A percentile compares a stretch with the other conserved stretches of the same genome.
Conservation (phyloP, 2,888 invertebrate genomes). For the Mallateleia sp. region DNA sequence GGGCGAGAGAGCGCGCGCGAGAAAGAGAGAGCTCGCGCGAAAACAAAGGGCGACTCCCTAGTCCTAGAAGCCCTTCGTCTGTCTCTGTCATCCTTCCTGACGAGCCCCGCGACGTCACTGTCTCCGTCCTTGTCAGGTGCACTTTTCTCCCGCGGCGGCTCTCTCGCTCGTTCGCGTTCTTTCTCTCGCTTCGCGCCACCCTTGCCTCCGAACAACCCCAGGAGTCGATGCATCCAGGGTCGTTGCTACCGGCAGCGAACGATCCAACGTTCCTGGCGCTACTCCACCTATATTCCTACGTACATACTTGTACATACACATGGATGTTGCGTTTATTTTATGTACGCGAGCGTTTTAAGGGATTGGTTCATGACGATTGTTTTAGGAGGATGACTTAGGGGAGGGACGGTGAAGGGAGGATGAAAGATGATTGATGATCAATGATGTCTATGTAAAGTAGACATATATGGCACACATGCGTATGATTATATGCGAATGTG, state of each 20-base stretch:
- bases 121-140: constrained; percentile 30
- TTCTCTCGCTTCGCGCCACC: constrained; percentile 82
- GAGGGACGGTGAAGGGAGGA: too few species aligned
- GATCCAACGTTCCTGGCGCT: constrained; percentile 87
- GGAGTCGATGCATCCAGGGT: constrained; percentile 90
- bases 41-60: constrained; percentile 86
- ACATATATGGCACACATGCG: too few species aligned
- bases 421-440: too few species aligned
- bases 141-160: constrained; percentile 52
- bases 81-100: constrained; percentile 47
- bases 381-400: background rate
- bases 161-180: constrained; percentile 75
- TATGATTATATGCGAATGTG: too few species aligned
- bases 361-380: background rate
- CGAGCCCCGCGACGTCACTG: constrained; percentile 38
- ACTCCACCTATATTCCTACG: constrained; percentile 75
- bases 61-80: constrained; percentile 80
- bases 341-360: constrained; percentile 35
- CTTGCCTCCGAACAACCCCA: constrained; percentile 88
- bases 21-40: constrained; percentile 80
- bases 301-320: constrained; percentile 58
- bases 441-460: too few species aligned
- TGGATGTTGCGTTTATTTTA: constrained; percentile 64
- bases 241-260: constrained; percentile 89
- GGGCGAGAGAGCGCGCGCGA: constrained; percentile 75